Conservation (phyloP, 2,113 vertebrate species). For the Plectropomus leopardus region DNA sequence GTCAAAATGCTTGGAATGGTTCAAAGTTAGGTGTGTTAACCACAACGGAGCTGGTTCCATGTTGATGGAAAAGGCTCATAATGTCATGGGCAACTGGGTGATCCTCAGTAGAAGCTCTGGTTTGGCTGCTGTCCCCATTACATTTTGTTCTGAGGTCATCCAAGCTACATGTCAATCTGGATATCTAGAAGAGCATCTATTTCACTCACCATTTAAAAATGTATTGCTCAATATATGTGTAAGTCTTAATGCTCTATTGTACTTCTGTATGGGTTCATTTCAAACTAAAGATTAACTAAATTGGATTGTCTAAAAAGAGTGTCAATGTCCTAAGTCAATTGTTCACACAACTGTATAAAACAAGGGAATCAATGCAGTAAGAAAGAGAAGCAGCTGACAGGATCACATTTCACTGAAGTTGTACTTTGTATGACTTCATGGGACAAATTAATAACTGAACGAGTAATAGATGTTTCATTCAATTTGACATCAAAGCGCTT, state of each 20-base stretch:
- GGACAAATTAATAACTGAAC: too few species aligned
- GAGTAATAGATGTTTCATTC: not conserved
- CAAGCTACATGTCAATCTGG: not conserved
- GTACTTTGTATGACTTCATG: too few species aligned
- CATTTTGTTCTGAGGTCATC: not conserved
- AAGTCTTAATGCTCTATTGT: not conserved
- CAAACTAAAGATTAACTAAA: not conserved
- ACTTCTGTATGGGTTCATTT: not conserved
- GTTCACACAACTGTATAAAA: not conserved
- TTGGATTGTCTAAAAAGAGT: not conserved
- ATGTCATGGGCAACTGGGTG: not conserved
- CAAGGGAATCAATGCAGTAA: not conserved
- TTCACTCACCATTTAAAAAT: too few species aligned
- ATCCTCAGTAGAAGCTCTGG: not conserved
- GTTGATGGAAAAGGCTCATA: not conserved
- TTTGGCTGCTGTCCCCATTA: not conserved
- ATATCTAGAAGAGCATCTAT: too few species aligned
- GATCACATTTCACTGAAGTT: too few species aligned
- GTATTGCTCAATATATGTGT: too few species aligned
- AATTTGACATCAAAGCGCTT: too few species aligned
- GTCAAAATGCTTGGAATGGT: too few species aligned
- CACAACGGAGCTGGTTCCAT: too few species aligned
- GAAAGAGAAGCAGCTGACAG: too few species aligned
- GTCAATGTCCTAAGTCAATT: not conserved
- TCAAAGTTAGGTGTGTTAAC: too few species aligned